These are phyloP conservation scores for Numenius phaeopus DNA, from an alignment of 2,797 vertebrate genomes.

Conservation along the genomic window DNA sequence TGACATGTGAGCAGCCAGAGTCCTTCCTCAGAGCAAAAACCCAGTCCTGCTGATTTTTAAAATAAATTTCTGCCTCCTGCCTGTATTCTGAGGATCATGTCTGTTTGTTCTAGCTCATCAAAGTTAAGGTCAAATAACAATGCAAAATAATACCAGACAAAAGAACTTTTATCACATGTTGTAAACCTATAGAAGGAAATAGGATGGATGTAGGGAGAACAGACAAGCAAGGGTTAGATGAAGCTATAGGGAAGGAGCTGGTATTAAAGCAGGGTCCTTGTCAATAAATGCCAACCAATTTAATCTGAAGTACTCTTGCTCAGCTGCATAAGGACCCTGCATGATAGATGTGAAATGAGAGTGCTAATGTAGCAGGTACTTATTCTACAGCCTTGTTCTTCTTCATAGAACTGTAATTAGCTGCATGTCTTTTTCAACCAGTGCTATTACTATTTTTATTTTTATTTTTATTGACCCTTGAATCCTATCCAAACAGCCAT, in stretches of 20 bases:
- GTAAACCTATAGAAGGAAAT: background rate
- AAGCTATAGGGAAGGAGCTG: background rate
- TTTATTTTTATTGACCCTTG: slow-evolving; percentile 30
- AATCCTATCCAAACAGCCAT: background rate
- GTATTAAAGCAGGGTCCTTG: background rate
- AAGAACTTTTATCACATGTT: background rate
- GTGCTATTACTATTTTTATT: background rate
- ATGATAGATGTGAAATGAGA: slow-evolving; percentile 2
- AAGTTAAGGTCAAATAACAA: background rate
- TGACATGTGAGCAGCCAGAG: background rate
- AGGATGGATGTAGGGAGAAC: background rate
- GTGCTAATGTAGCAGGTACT: slow-evolving; percentile 10
- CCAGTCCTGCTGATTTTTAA: background rate
- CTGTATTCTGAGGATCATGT: background rate
- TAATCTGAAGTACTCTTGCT: slow-evolving; percentile 3
- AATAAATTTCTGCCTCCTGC: background rate
- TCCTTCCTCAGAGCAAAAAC: background rate
- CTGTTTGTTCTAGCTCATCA: background rate
- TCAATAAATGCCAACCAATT: background rate
- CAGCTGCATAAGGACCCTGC: background rate
- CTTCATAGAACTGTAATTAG: background rate
- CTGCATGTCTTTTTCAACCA: background rate
- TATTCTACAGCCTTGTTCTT: background rate
- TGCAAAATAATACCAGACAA: background rate
- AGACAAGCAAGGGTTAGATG: background rate